Conservation (phyloP, 2,113 vertebrate species). For the Dendrocopos noguchii region DNA sequence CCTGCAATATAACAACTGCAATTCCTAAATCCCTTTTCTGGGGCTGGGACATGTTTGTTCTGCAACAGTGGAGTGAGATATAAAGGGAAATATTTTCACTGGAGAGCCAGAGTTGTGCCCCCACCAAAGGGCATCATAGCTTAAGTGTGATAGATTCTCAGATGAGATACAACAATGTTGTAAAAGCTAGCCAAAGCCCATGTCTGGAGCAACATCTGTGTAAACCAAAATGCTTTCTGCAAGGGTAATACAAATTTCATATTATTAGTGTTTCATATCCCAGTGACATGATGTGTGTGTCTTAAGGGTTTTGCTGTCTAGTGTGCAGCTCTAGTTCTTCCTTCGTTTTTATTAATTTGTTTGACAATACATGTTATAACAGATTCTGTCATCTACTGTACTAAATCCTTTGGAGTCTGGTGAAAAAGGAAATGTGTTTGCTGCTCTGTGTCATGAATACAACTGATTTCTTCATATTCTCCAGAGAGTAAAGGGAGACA, state of each 20-base stretch:
- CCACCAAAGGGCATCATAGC: background rate
- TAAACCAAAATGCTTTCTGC: background rate
- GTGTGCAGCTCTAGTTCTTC: background rate
- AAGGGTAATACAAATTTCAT: background rate
- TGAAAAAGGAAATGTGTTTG: background rate
- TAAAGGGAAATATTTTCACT: background rate
- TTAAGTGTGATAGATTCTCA: background rate
- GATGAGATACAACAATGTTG: background rate
- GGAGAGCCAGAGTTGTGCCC: background rate
- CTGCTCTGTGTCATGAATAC: background rate
- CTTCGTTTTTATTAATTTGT: constrained; percentile 9
- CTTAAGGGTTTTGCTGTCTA: background rate
- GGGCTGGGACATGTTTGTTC: background rate
- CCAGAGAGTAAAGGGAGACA: background rate
- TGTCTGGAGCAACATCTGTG: background rate
- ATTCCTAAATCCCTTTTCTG: background rate
- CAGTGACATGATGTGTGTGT: background rate
- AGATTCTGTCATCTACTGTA: background rate
- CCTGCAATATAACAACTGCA: background rate
- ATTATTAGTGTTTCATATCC: background rate
- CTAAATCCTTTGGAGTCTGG: background rate
- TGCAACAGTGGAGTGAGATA: background rate
- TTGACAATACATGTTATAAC: constrained; percentile 4
- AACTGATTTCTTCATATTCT: background rate
- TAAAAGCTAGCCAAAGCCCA: background rate